Evolutionary conservation across 1,140 invertebrate genomes (phyloP).

Genomic region (Drosophila simulans): DNA sequence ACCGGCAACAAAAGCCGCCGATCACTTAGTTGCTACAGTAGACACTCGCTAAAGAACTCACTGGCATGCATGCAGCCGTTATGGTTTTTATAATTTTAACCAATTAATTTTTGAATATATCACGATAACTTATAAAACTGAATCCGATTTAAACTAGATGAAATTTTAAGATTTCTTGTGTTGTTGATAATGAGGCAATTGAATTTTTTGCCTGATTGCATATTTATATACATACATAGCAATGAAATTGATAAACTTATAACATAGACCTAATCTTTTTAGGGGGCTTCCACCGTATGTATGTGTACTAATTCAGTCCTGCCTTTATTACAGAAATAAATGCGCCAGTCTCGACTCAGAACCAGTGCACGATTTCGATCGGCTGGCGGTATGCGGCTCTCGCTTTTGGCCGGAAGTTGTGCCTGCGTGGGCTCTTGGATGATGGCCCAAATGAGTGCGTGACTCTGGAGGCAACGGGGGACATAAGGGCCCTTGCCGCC

Average conservation of each 20-base stretch:
- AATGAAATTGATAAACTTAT: background rate
- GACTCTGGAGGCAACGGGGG: constrained; percentile 30
- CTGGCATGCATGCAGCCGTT: too few relatives aligned
- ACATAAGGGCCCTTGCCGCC: constrained; percentile 56
- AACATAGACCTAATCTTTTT: background rate
- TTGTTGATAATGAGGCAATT: too few relatives aligned
- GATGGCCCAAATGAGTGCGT: constrained; percentile 36
- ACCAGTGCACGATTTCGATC: constrained; percentile 46
- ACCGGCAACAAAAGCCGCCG: constrained; percentile 23
- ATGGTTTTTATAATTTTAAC: too few relatives aligned
- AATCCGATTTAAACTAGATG: too few relatives aligned
- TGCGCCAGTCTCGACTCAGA: constrained; percentile 11
- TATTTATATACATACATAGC: too few relatives aligned
- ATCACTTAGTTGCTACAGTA: constrained; percentile 27
- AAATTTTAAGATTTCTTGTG: too few relatives aligned
- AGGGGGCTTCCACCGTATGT: background rate
- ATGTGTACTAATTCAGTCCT: constrained; percentile 49
- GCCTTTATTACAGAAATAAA: constrained; percentile 56
- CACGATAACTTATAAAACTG: too few relatives aligned
- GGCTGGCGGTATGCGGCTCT: constrained; percentile 71
- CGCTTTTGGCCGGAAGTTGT: constrained; percentile 47
- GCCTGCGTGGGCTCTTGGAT: constrained; percentile 47
- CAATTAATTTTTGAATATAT: too few relatives aligned
- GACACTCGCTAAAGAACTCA: background rate
- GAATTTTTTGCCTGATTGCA: too few relatives aligned